phyloP scores from a whole-genome alignment of 92 coral and sea anemone species.

The Porites evermanni region DNA sequence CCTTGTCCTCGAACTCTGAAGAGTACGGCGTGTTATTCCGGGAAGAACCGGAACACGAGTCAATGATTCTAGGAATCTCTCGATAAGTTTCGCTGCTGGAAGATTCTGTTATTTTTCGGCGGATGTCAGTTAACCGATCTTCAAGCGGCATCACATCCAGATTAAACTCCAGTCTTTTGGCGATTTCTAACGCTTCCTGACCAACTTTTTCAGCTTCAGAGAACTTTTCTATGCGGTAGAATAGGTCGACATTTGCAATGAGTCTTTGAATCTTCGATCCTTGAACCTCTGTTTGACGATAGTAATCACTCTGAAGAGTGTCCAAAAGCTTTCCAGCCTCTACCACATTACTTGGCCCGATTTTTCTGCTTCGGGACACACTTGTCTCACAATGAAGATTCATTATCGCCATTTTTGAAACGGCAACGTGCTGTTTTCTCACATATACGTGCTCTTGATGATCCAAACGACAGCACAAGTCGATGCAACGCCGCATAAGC shows the following conservation, averaged over 20 bases:
- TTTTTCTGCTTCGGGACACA: background rate
- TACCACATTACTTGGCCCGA: background rate
- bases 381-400: background rate
- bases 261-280: slow-evolving; percentile 9
- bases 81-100: background rate
- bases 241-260: background rate
- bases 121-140: slow-evolving; percentile 2
- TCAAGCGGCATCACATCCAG: background rate
- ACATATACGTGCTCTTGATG: background rate
- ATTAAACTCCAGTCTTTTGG: slow-evolving; percentile 1
- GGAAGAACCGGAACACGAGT: slow-evolving; percentile 13
- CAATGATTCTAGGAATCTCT: background rate
- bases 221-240: background rate
- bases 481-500: slow-evolving; percentile 7
- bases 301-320: background rate
- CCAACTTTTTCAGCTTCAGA: slow-evolving; percentile 7
- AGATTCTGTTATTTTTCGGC: background rate
- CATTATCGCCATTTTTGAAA: background rate
- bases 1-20: slow-evolving; percentile 5
- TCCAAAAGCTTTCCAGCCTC: background rate
- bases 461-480: background rate
- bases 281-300: background rate
- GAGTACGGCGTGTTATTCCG: slow-evolving; percentile 7
- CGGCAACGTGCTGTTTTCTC: background rate
- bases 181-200: slow-evolving; percentile 2